phyloP scores from a whole-genome alignment of 2,797 vertebrate genomes.

The Pterois miles region DNA sequence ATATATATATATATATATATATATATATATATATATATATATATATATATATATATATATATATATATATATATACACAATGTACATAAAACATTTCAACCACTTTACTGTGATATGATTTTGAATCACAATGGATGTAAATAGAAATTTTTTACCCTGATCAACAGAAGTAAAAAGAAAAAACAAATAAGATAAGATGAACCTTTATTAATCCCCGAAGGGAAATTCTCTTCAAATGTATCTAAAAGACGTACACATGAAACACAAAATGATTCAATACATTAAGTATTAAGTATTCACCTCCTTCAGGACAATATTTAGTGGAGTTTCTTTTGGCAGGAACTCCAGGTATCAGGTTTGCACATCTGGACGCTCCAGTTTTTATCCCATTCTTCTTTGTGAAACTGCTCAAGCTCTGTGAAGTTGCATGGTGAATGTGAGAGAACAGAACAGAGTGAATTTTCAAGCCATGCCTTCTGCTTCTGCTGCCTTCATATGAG shows the following conservation, averaged over 20 bases:
- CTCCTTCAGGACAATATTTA: background rate
- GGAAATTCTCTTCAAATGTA: background rate
- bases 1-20: background rate
- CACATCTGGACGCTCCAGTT: background rate
- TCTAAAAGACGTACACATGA: background rate
- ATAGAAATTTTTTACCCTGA: background rate
- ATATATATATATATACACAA: background rate
- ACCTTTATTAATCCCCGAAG: no score
- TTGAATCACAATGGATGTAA: background rate
- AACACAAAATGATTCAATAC: background rate
- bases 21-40: background rate
- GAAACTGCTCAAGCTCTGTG: background rate
- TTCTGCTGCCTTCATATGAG: background rate
- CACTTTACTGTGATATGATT: background rate
- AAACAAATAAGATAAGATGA: no score
- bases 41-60: background rate
- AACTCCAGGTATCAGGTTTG: background rate
- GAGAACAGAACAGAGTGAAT: constrained; percentile 11
- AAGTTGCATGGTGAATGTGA: background rate
- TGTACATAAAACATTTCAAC: background rate
- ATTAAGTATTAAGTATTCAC: background rate
- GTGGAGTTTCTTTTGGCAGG: background rate
- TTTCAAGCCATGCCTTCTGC: background rate
- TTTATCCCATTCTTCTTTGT: background rate
- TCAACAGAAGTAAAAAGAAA: background rate